Conservation (phyloP, 2,113 vertebrate genomes). For the Hemichromis elongatus region DNA sequence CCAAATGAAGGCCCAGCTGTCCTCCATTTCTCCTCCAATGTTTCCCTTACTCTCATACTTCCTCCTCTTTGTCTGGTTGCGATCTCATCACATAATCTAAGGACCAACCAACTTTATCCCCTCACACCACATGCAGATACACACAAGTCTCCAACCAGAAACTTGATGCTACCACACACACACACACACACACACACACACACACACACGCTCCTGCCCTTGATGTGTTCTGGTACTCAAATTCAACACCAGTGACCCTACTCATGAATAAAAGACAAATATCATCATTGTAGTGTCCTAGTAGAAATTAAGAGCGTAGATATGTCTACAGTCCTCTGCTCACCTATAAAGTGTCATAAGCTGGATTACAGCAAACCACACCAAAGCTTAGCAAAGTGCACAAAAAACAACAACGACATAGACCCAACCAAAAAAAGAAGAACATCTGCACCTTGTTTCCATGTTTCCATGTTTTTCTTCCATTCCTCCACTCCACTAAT, state of each 20-base stretch:
- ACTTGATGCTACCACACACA: constrained; percentile 34
- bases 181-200: neutral
- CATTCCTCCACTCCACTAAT: neutral
- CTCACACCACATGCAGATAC: neutral
- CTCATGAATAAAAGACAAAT: constrained; percentile 34
- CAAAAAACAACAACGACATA: neutral
- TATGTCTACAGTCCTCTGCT: neutral
- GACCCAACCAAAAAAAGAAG: neutral
- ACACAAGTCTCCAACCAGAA: constrained; percentile 20
- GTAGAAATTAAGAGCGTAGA: neutral
- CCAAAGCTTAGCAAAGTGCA: neutral
- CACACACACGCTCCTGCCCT: neutral
- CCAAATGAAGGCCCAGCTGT: constrained; percentile 62
- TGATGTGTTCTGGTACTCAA: constrained; percentile 22
- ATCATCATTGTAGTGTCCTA: neutral
- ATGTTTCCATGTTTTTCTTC: neutral
- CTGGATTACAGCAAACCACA: neutral
- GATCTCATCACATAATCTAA: constrained; percentile 16
- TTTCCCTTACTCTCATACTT: constrained; percentile 41
- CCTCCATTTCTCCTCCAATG: constrained; percentile 45
- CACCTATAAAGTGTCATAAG: neutral
- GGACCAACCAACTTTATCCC: neutral
- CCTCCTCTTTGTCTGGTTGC: neutral
- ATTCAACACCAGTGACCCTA: constrained; percentile 30
- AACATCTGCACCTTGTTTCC: rapidly evolving